phyloP scores from a whole-genome alignment of 2,888 invertebrate species.

The Troilus luridus region DNA sequence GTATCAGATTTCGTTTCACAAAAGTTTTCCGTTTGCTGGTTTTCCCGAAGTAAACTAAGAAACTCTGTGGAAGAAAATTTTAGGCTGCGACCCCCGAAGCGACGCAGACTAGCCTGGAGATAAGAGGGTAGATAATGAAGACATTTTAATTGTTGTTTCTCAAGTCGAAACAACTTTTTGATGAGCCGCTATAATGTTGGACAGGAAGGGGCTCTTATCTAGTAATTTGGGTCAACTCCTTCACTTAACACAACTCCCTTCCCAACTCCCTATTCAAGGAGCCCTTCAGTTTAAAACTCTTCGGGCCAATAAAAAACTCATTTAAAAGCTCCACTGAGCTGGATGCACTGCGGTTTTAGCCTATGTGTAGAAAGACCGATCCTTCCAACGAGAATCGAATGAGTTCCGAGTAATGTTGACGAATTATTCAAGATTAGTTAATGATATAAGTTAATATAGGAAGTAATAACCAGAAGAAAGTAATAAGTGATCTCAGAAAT shows the following conservation, averaged over 20 bases:
- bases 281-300: constrained; percentile 15
- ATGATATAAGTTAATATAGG: no score
- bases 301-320: constrained; percentile 17
- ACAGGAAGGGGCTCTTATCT: constrained; percentile 17
- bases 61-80: neutral
- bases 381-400: neutral
- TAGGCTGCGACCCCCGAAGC: neutral
- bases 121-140: neutral
- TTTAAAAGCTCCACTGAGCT: neutral
- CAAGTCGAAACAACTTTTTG: constrained; percentile 18
- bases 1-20: neutral
- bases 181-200: constrained; percentile 36
- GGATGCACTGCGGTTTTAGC: neutral
- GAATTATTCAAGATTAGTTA: no score
- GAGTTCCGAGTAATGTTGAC: no score
- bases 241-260: neutral
- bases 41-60: neutral
- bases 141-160: constrained; percentile 38
- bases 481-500: no score
- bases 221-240: constrained; percentile 17
- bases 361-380: neutral
- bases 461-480: no score
- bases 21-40: neutral
- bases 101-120: neutral
- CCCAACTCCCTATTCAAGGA: constrained; percentile 13